phyloP scores from a whole-genome alignment of 2,113 vertebrate species.

The Piaya cayana region DNA sequence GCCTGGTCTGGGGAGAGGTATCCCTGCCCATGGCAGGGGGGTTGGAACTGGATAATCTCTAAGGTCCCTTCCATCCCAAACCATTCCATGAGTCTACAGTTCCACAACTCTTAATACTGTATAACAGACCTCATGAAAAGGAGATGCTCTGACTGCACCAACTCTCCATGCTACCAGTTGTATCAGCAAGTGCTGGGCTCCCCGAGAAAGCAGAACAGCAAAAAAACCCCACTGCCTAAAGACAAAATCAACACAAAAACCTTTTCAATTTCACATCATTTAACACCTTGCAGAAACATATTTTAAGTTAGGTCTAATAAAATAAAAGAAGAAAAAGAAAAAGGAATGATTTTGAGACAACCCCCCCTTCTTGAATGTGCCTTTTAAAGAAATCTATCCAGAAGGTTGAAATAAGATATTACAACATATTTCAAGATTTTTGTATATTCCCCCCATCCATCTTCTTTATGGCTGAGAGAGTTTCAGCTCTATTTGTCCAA shows the following conservation, averaged over 20 bases:
- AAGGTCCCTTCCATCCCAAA: no score
- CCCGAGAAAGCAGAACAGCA: background rate
- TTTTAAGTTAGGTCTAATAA: background rate
- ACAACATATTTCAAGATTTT: conserved; percentile 7
- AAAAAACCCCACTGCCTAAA: background rate
- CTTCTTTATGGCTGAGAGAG: conserved; percentile 31
- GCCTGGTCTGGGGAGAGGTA: no score
- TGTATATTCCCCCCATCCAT: background rate
- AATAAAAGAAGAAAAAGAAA: background rate
- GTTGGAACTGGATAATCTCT: no score
- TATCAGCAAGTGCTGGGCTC: background rate
- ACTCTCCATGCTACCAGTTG: background rate
- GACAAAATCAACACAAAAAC: background rate
- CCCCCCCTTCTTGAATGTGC: background rate
- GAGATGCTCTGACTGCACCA: background rate
- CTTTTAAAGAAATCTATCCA: background rate
- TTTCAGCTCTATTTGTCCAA: conserved; percentile 42
- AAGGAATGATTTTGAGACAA: background rate
- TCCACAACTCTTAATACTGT: background rate
- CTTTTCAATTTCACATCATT: background rate
- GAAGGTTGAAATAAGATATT: conserved; percentile 11
- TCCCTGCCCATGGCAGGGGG: no score
- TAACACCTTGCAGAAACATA: background rate
- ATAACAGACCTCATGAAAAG: background rate
- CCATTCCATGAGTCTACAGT: no score